These are phyloP conservation scores for Megaceryle maxima DNA, from an alignment of 2,113 vertebrate genomes.

Conservation along the genomic window DNA sequence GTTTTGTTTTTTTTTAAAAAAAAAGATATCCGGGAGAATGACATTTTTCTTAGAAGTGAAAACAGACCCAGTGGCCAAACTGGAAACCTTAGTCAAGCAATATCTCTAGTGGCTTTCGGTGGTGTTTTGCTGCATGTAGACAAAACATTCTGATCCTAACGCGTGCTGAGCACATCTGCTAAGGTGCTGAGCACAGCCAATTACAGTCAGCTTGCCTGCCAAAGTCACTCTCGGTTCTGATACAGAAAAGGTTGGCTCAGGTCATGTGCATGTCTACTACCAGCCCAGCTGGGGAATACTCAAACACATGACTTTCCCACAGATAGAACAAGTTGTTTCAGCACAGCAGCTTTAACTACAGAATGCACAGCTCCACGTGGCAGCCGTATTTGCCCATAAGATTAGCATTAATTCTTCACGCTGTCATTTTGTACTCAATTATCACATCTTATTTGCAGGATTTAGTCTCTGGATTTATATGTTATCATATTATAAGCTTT, in stretches of 20 bases:
- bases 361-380: not conserved
- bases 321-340: not conserved
- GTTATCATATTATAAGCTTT: not conserved
- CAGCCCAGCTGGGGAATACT: not conserved
- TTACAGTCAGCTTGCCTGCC: not conserved
- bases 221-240: not conserved
- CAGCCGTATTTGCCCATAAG: not conserved
- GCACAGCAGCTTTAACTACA: not conserved
- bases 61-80: not conserved
- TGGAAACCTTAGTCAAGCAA: not conserved
- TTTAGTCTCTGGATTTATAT: not conserved
- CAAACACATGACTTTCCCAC: not conserved
- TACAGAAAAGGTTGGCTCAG: not conserved
- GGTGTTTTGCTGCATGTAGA: not conserved
- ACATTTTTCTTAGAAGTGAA: not conserved
- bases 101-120: not conserved
- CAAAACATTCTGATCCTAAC: not conserved
- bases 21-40: not conserved
- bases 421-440: not conserved
- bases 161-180: not conserved
- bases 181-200: not conserved
- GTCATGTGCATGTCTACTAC: not conserved
- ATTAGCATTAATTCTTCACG: slow-evolving; percentile 1
- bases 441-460: not conserved
- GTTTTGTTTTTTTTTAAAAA: not conserved